Percentiles rank a stretch among this genome's conserved stretches.
Evolutionary conservation across 2,888 invertebrate species (phyloP).

Genomic region (Anthophora plumipes): DNA sequence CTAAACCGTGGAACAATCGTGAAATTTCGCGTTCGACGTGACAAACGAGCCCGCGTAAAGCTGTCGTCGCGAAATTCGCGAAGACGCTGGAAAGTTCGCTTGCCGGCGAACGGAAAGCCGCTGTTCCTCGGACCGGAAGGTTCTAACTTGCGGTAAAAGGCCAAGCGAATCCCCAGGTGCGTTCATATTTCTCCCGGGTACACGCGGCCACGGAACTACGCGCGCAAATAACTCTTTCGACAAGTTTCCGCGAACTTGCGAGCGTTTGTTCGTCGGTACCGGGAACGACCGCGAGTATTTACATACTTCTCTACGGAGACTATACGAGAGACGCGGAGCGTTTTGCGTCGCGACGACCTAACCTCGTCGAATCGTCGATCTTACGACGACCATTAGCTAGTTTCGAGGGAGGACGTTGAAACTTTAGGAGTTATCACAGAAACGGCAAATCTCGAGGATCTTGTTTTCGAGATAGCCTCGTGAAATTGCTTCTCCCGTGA

Average conservation of each 20-base stretch:
- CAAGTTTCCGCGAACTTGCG: slow-evolving; percentile 54
- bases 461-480: not conserved
- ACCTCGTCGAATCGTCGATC: slow-evolving; percentile 35
- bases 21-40: not conserved
- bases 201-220: slow-evolving; percentile 22
- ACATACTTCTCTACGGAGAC: slow-evolving; percentile 36
- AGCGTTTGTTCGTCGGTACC: slow-evolving; percentile 41
- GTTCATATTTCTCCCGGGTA: slow-evolving; percentile 38
- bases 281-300: slow-evolving; percentile 46
- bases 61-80: slow-evolving; percentile 15
- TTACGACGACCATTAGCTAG: slow-evolving; percentile 22
- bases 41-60: slow-evolving; percentile 7
- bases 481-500: slow-evolving; percentile 7
- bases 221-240: slow-evolving; percentile 55
- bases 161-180: slow-evolving; percentile 25
- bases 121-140: slow-evolving; percentile 19
- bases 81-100: slow-evolving; percentile 36
- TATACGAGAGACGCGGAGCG: not conserved
- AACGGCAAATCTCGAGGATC: not conserved
- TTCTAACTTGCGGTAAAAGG: slow-evolving; percentile 27
- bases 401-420: not conserved
- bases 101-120: slow-evolving; percentile 24
- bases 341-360: not conserved
- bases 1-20: not conserved
- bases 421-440: not conserved